phyloP scores from a whole-genome alignment of 2,888 invertebrate genomes.

The Philhelius pedissequus region DNA sequence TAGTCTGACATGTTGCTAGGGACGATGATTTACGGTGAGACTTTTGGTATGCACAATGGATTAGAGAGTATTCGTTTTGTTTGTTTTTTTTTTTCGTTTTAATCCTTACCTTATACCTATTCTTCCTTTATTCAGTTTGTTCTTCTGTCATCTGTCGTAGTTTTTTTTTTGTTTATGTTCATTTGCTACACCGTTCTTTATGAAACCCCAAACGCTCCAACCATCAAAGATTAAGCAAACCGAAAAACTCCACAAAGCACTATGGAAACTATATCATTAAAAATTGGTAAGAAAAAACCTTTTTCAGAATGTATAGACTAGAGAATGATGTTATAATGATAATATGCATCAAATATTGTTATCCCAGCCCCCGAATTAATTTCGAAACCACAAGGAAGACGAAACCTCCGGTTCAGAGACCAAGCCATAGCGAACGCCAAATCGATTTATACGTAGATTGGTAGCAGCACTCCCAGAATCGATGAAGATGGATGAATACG shows the following conservation, averaged over 20 bases:
- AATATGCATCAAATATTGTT: too few species aligned
- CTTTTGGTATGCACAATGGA: conserved; percentile 55
- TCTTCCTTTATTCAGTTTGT: not conserved
- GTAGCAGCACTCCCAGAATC: too few species aligned
- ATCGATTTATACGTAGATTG: too few species aligned
- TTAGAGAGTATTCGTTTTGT: not conserved
- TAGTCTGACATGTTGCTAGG: not conserved
- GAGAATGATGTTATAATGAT: too few species aligned
- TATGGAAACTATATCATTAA: not conserved
- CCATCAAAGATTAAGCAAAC: conserved; percentile 40
- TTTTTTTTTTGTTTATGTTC: not conserved
- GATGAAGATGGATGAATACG: too few species aligned
- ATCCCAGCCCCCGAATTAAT: too few species aligned
- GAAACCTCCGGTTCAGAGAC: too few species aligned
- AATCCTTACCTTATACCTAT: not conserved
- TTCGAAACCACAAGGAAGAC: too few species aligned
- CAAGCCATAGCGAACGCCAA: too few species aligned
- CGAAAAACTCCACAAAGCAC: not conserved
- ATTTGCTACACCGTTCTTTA: not conserved
- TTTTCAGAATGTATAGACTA: not conserved
- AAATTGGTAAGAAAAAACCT: not conserved
- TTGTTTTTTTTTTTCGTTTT: not conserved
- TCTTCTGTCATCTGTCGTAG: conserved; percentile 20
- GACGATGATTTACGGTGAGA: conserved; percentile 54
- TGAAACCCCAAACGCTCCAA: conserved; percentile 14